These are phyloP conservation scores for Pharmacophagus antenor DNA, from an alignment of 2,888 invertebrate genomes.

Conservation along the genomic window DNA sequence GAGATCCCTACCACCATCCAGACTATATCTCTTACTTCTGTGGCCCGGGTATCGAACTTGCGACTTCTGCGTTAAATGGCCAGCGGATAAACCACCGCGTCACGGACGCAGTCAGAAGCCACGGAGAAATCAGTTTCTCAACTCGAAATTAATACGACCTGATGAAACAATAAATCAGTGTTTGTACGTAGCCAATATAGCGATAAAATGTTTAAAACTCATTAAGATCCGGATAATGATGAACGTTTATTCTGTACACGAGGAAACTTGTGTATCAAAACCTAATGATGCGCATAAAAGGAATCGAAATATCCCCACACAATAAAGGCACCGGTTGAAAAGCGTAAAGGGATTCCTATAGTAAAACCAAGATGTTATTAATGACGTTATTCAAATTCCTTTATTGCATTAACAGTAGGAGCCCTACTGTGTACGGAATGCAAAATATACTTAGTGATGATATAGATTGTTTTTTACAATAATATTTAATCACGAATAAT, in stretches of 20 bases:
- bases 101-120: no score
- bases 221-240: not conserved
- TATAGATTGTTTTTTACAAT: conserved; percentile 19
- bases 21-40: no score
- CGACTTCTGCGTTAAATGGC: no score
- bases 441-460: conserved; percentile 43
- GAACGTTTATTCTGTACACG: not conserved
- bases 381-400: conserved; percentile 74
- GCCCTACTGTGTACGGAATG: conserved; percentile 67
- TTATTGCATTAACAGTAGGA: conserved; percentile 73
- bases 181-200: no score
- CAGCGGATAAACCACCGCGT: no score
- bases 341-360: conserved; percentile 20
- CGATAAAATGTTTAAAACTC: not conserved
- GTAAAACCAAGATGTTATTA: conserved; percentile 50
- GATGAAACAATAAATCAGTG: no score
- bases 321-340: conserved; percentile 24
- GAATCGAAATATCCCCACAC: conserved; percentile 8
- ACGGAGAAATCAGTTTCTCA: no score
- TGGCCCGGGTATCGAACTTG: no score
- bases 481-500: conserved; percentile 1
- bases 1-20: no score
- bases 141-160: no score
- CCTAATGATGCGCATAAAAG: conserved; percentile 7
- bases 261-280: conserved; percentile 6